A percentile compares a stretch with the other conserved stretches of the same genome.
Evolutionary conservation across 2,797 vertebrate genomes (phyloP).

Genomic region (Serranus cabrilla): DNA sequence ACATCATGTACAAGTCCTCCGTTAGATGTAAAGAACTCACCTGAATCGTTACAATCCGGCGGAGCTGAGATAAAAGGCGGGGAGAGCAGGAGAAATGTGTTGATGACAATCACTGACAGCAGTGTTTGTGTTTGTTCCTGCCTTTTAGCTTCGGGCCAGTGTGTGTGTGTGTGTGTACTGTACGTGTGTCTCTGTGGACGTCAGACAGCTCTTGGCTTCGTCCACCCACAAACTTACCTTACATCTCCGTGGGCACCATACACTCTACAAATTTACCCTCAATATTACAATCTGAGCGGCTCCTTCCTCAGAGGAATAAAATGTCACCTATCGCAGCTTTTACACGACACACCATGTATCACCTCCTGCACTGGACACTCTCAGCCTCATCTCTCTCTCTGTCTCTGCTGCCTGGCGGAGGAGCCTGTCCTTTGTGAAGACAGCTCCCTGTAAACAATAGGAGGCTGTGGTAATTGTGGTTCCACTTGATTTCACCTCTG

Average conservation of each 20-base stretch:
- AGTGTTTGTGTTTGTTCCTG: conserved; percentile 15
- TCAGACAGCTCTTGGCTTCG: conserved; percentile 15
- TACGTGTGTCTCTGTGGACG: conserved; percentile 23
- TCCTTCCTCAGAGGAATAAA: conserved; percentile 40
- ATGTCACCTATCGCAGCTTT: conserved; percentile 38
- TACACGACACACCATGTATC: conserved; percentile 27
- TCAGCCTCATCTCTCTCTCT: conserved; percentile 15
- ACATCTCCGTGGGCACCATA: neutral
- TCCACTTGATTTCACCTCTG: conserved; percentile 71
- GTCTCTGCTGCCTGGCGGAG: conserved; percentile 22
- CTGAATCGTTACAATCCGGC: neutral
- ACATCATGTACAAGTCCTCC: neutral
- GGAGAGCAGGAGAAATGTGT: neutral
- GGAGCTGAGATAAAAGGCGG: conserved; percentile 2
- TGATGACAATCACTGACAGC: conserved; percentile 4
- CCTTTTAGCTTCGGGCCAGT: conserved; percentile 6
- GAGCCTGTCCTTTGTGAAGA: conserved; percentile 55
- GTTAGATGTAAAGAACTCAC: neutral
- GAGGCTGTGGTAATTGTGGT: conserved; percentile 74
- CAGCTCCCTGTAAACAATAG: conserved; percentile 70
- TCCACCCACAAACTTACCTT: conserved; percentile 26
- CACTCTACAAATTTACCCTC: conserved; percentile 19
- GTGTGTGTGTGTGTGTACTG: neutral
- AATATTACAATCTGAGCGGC: conserved; percentile 41
- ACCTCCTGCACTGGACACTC: conserved; percentile 22